A percentile compares a stretch with the other conserved stretches of the same genome.
phyloP scores from a whole-genome alignment of 92 coral and sea anemone genomes.

The Paramuricea clavata region DNA sequence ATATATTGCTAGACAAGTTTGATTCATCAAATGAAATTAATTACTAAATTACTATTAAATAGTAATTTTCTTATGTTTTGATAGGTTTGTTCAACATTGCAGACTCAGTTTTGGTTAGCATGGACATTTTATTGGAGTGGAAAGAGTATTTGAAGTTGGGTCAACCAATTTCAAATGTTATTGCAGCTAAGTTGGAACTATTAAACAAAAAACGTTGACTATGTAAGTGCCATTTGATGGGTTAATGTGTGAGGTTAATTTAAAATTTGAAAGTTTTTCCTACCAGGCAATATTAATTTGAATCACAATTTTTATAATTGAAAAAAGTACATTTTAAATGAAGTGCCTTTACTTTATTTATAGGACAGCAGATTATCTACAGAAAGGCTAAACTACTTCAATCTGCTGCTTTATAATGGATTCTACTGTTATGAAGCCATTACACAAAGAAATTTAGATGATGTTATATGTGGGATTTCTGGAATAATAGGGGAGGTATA shows the following conservation, averaged over 20 bases:
- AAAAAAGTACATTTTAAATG: background rate
- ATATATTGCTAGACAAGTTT: too few species aligned
- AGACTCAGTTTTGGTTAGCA: conserved; percentile 43
- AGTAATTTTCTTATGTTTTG: background rate
- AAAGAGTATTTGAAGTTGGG: conserved; percentile 50
- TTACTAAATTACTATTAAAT: background rate
- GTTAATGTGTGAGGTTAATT: background rate
- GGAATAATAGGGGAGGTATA: conserved; percentile 61
- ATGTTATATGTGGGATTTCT: conserved; percentile 61
- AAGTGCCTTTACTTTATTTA: background rate
- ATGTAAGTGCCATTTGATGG: background rate
- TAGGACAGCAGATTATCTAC: background rate
- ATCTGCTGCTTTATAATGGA: conserved; percentile 53
- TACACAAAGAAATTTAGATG: conserved; percentile 41
- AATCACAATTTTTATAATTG: too few species aligned
- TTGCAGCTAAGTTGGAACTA: conserved; percentile 34
- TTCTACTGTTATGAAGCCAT: conserved; percentile 50
- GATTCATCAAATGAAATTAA: too few species aligned
- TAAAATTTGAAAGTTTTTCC: too few species aligned
- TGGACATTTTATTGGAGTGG: conserved; percentile 56
- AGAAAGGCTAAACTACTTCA: background rate
- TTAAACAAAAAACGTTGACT: conserved; percentile 1
- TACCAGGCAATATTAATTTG: too few species aligned
- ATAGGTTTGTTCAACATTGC: conserved; percentile 55
- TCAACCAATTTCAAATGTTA: conserved; percentile 32